Conservation (phyloP, 2,888 invertebrate species). For the Myopa testacea region DNA sequence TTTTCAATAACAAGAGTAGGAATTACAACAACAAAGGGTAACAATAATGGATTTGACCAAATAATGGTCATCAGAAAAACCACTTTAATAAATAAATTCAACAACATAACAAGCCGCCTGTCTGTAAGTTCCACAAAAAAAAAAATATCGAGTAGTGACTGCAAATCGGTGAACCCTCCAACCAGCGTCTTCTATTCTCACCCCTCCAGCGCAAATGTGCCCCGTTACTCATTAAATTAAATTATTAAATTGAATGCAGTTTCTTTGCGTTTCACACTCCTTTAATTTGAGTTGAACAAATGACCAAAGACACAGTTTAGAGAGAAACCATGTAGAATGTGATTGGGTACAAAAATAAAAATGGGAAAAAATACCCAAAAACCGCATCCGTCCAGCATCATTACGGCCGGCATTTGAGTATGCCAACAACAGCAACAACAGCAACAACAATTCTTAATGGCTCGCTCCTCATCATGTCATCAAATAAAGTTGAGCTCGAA, state of each 20-base stretch:
- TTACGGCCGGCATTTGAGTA: not conserved
- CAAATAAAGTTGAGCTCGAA: not conserved
- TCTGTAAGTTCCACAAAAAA: slow-evolving; percentile 21
- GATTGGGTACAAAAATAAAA: not conserved
- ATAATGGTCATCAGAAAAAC: slow-evolving; percentile 4
- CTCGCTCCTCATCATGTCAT: not conserved
- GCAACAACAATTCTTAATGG: too few relatives aligned
- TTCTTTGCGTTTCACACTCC: not conserved
- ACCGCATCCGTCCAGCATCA: not conserved
- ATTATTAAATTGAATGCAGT: slow-evolving; percentile 14
- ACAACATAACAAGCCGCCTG: slow-evolving; percentile 30
- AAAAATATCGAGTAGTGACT: not conserved
- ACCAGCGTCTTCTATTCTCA: not conserved
- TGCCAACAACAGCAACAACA: too few relatives aligned
- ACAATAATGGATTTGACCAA: not conserved
- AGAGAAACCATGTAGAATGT: not conserved
- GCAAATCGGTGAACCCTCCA: not conserved
- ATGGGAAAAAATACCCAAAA: not conserved
- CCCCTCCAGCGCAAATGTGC: not conserved
- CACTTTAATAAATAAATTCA: slow-evolving; percentile 30
- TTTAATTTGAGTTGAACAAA: slow-evolving; percentile 2
- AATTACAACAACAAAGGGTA: not conserved
- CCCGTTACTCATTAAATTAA: not conserved
- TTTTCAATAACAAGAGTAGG: not conserved
- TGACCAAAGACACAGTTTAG: not conserved